These are phyloP conservation scores for Melitaea athalia DNA, from an alignment of 2,888 invertebrate genomes.

Conservation along the genomic window DNA sequence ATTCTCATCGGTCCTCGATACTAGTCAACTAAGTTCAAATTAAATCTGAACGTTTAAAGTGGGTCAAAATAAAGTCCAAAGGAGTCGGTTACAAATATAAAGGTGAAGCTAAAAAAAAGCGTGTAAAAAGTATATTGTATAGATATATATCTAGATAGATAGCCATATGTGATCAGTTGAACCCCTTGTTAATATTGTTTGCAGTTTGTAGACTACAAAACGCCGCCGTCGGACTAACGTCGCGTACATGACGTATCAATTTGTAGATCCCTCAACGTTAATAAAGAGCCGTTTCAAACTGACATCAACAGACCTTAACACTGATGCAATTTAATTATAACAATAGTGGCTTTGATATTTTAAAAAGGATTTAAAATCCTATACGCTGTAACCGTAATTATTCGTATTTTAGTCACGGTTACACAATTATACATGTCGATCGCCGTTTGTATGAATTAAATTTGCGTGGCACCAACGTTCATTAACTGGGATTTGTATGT, in stretches of 20 bases:
- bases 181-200: conserved; percentile 1
- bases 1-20: too few species aligned
- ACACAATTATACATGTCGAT: not conserved
- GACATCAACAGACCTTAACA: conserved; percentile 3
- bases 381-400: too few species aligned
- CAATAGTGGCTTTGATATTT: not conserved
- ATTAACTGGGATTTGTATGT: conserved; percentile 5
- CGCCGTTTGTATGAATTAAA: not conserved
- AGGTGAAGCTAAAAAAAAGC: too few species aligned
- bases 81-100: too few species aligned
- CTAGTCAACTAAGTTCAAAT: too few species aligned
- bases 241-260: not conserved
- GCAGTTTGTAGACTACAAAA: not conserved
- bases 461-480: conserved; percentile 1
- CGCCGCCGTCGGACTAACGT: conserved; percentile 6
- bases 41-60: too few species aligned
- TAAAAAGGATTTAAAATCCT: not conserved
- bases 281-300: not conserved
- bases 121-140: too few species aligned
- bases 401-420: conserved; percentile 5
- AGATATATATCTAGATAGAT: not conserved
- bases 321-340: conserved; percentile 4
- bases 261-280: not conserved
- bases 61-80: too few species aligned
- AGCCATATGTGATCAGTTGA: not conserved